Evolutionary conservation across 2,888 invertebrate species (phyloP).

Genomic region (Leucozona laternaria): DNA sequence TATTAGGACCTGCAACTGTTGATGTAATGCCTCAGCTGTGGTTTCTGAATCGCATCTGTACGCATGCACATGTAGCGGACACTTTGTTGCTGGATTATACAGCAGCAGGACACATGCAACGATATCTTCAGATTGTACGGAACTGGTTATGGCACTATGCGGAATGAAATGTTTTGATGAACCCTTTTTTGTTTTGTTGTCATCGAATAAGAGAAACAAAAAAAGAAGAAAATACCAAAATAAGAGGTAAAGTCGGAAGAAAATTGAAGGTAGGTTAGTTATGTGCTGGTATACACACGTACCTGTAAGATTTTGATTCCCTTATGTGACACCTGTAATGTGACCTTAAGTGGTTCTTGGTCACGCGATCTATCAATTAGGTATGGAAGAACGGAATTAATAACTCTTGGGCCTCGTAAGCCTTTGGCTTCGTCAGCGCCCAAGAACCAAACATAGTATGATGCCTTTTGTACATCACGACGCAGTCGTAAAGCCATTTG

Average conservation of each 20-base stretch:
- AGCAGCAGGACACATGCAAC: constrained; percentile 96
- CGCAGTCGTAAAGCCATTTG: constrained; percentile 91
- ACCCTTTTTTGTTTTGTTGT: constrained; percentile 78
- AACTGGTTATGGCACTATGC: constrained; percentile 96
- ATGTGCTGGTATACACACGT: constrained; percentile 18
- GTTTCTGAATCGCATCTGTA: constrained; percentile 97
- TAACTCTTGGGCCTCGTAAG: constrained; percentile 92
- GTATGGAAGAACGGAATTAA: constrained; percentile 92
- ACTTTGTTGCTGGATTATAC: constrained; percentile 96
- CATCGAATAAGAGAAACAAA: background rate
- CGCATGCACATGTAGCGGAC: constrained; percentile 97
- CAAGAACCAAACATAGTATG: constrained; percentile 96
- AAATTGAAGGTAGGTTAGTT: background rate
- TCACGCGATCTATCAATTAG: constrained; percentile 93
- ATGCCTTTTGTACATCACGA: constrained; percentile 95
- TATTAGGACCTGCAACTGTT: constrained; percentile 92
- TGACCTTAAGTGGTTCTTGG: constrained; percentile 95
- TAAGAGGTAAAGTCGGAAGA: background rate
- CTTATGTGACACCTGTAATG: constrained; percentile 95
- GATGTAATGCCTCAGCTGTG: constrained; percentile 94
- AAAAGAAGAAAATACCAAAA: background rate
- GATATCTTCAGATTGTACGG: constrained; percentile 95
- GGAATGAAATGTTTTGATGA: constrained; percentile 97
- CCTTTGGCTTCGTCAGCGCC: constrained; percentile 98
- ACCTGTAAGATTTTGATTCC: constrained; percentile 97